Conservation (phyloP, 2,113 vertebrate genomes). For the Columbina picui region DNA sequence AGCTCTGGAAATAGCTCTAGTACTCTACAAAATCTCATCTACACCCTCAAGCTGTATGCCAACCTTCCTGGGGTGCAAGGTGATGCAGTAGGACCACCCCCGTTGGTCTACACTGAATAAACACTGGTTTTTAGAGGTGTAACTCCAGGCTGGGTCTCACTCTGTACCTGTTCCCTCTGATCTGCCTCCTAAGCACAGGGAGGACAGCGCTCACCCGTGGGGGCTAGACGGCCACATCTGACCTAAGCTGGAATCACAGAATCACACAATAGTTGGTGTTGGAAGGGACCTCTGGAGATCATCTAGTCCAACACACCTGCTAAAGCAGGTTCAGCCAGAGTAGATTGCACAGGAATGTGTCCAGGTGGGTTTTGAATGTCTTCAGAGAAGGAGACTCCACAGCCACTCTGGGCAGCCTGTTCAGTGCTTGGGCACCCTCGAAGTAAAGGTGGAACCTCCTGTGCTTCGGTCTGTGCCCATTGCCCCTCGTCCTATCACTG, state of each 20-base stretch:
- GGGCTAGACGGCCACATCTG: background rate
- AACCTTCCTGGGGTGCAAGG: background rate
- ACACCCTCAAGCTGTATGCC: background rate
- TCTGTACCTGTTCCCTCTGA: background rate
- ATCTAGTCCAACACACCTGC: no score
- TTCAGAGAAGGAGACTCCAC: no score
- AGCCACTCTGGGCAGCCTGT: no score
- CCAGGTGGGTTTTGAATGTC: no score
- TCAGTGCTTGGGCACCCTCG: no score
- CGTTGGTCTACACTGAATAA: background rate
- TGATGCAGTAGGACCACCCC: background rate
- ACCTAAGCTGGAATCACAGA: background rate
- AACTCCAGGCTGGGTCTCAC: background rate
- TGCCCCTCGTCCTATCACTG: no score
- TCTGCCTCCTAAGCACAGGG: background rate
- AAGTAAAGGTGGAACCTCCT: no score
- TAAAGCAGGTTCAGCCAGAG: no score
- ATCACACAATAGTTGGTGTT: no score
- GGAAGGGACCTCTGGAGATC: no score
- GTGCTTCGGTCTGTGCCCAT: no score
- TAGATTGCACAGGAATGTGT: no score
- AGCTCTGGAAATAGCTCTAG: slow-evolving; percentile 22
- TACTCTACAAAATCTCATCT: background rate
- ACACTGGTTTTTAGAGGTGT: fast-evolving
- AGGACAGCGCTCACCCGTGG: fast-evolving